phyloP scores from a whole-genome alignment of 2,888 invertebrate species.

The Trypoxylon attenuatum region DNA sequence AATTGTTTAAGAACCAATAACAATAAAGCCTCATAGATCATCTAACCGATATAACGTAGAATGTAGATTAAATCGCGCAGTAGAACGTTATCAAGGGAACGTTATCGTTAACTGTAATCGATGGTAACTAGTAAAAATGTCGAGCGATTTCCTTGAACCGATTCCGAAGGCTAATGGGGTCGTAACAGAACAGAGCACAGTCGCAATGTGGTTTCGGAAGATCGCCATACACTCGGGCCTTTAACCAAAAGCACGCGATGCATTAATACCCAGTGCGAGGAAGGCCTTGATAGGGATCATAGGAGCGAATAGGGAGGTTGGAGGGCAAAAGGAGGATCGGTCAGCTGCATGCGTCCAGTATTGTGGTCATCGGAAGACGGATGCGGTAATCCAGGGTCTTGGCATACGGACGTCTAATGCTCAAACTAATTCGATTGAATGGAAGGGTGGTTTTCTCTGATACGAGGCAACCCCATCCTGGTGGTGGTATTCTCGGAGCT shows the following conservation, averaged over 20 bases:
- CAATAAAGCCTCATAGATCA: no score
- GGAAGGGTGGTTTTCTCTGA: slow-evolving; percentile 2
- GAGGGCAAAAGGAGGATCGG: slow-evolving; percentile 12
- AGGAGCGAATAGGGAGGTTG: slow-evolving; percentile 12
- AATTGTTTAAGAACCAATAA: no score
- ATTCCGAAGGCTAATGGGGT: slow-evolving; percentile 20
- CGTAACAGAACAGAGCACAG: slow-evolving; percentile 49
- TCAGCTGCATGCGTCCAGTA: slow-evolving; percentile 46
- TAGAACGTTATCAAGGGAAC: no score
- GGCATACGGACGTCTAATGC: slow-evolving; percentile 11
- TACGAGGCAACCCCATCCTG: no score
- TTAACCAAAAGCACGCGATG: slow-evolving; percentile 62
- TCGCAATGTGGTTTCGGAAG: slow-evolving; percentile 56
- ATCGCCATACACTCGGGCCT: slow-evolving; percentile 52
- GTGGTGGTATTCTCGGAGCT: no score
- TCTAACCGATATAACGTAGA: no score
- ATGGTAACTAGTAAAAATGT: not conserved
- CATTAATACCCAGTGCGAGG: slow-evolving; percentile 58
- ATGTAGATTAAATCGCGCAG: no score
- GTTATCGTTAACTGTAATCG: no score
- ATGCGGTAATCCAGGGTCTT: slow-evolving; percentile 39
- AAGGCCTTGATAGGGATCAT: not conserved
- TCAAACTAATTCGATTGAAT: slow-evolving; percentile 7
- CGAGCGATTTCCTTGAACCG: slow-evolving; percentile 19
- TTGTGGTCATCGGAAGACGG: slow-evolving; percentile 50